These are phyloP conservation scores for Aplidium turbinatum DNA, from an alignment of 23 tunicate genomes.

Conservation along the genomic window DNA sequence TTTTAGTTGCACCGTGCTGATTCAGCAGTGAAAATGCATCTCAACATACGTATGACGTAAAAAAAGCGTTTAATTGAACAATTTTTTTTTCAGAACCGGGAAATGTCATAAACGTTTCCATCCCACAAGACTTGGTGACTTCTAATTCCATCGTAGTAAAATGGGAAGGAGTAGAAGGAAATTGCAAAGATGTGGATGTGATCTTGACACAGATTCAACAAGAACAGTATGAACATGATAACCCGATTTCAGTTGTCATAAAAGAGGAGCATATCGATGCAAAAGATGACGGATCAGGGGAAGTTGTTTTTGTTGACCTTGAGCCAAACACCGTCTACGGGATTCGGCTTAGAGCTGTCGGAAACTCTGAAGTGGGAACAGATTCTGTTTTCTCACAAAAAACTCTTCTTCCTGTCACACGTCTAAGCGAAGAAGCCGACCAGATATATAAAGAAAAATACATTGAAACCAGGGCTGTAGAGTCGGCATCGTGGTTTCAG, in stretches of 20 bases:
- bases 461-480: too few species aligned
- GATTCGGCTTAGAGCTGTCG: slow-evolving; percentile 40
- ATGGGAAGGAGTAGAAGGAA: slow-evolving; percentile 70
- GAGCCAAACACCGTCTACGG: slow-evolving; percentile 39
- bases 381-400: slow-evolving; percentile 38
- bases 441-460: too few species aligned
- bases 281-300: neutral
- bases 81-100: slow-evolving; percentile 49
- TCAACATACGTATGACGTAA: too few species aligned
- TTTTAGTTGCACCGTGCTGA: too few species aligned
- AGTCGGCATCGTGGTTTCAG: neutral
- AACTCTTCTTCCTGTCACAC: neutral
- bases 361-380: slow-evolving; percentile 42
- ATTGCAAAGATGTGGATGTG: slow-evolving; percentile 42
- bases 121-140: slow-evolving; percentile 46
- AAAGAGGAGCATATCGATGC: neutral
- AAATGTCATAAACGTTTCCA: slow-evolving; percentile 45
- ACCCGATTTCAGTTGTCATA: neutral
- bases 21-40: too few species aligned
- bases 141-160: slow-evolving; percentile 33
- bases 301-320: slow-evolving; percentile 26
- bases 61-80: too few species aligned
- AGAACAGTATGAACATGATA: slow-evolving; percentile 7
- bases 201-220: slow-evolving; percentile 22
- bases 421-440: too few species aligned